Base-by-base conservation (phyloP, 2,113 vertebrate genomes). In the Donacobius atricapilla region DNA sequence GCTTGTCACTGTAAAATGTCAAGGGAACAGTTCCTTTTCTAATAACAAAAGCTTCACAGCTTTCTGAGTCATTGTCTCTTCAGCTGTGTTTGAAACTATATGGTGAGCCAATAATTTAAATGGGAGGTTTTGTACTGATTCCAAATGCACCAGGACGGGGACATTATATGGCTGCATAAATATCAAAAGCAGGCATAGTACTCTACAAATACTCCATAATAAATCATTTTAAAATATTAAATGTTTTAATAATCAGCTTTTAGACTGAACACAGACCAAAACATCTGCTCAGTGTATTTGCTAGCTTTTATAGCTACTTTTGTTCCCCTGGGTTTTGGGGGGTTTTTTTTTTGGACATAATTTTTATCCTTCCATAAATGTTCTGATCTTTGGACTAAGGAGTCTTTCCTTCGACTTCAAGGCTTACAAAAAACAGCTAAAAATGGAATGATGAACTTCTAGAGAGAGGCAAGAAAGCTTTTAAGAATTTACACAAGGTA, bases 21-120 rank as follows among this genome's bases (percentile, higher is more conserved):
- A 90, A 33, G 72, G 71, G 83, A 96, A 89, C 45, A 42, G 76
- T 89, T 91, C 63, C 50, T 86, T 86, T 83, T 11, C 94, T 81
- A 78, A 84, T 50, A 93, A 89, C 69, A 91, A 94, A 84, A 91
- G 42, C 76, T 80, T 61, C 66, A 60, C 45, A 77, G 68, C 42
- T 86, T 83, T 92, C 76, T 57, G 51, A 96, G 77, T 60, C 68
- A 48, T n/a, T 89, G 45, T 77, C 71, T 94, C n/a, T 83, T 94
- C 87, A 89, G 64, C 40, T 83, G 68, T 33, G 45, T 72, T 80
- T 81, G 87, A 81, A 92, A 87, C 53, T n/a, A 45, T 48, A 61
- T 10, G 73, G 16, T 22, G 58, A 92, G 24, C 33, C n/a, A 68
- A 61, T 22, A 56, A 89, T 48, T 79, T n/a, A 80, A 86, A 83